phyloP scores from a whole-genome alignment of 2,797 vertebrate species.

The Semaprochilodus insignis region DNA sequence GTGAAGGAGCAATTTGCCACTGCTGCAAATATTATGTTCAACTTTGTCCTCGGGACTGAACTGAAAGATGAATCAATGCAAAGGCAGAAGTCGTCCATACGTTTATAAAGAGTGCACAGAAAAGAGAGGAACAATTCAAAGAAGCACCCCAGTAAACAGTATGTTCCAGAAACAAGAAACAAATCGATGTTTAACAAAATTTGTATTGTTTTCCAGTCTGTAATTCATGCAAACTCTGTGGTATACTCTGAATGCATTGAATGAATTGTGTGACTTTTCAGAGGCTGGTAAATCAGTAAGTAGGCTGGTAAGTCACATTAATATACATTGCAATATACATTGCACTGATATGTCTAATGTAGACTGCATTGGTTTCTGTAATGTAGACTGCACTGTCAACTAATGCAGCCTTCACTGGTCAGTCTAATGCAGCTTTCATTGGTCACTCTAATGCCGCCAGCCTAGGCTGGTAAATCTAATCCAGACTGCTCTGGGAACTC shows the following conservation, averaged over 20 bases:
- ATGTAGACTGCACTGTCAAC: neutral
- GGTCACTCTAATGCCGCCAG: neutral
- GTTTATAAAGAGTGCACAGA: conserved; percentile 56
- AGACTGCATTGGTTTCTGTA: neutral
- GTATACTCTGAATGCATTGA: neutral
- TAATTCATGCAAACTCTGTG: conserved; percentile 35
- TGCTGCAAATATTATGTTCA: conserved; percentile 60
- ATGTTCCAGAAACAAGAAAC: conserved; percentile 63
- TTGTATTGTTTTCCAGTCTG: neutral
- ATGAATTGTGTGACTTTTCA: neutral
- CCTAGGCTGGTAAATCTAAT: neutral
- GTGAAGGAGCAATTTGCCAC: conserved; percentile 58
- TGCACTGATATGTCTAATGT: neutral
- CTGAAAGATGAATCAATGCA: conserved; percentile 53
- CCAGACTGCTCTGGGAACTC: neutral
- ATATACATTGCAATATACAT: neutral
- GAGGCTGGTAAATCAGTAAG: neutral
- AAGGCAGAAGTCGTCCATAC: conserved; percentile 54
- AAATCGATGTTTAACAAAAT: conserved; percentile 65
- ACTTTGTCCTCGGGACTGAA: conserved; percentile 58
- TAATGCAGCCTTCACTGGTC: neutral
- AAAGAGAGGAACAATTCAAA: conserved; percentile 1
- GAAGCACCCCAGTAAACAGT: conserved; percentile 59
- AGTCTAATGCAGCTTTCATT: neutral
- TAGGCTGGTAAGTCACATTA: too few species aligned